A percentile compares a stretch with the other conserved stretches of the same genome.
Conservation (phyloP, 2,113 vertebrate genomes). For the Campylomormyrus tamandua region DNA sequence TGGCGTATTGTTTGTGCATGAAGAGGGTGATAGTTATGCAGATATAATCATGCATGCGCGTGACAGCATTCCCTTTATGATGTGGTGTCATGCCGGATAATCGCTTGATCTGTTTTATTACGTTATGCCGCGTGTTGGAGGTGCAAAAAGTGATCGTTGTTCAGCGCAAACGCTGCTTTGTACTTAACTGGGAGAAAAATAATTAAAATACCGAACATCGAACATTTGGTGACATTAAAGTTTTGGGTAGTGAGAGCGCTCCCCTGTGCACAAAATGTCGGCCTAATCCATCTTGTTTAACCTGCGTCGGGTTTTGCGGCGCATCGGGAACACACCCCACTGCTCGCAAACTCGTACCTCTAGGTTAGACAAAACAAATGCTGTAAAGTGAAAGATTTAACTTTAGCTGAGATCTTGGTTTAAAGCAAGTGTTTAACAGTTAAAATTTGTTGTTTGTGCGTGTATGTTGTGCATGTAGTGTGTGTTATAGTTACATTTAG, state of each 20-base stretch:
- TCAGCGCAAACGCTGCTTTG: neutral
- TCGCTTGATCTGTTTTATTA: neutral
- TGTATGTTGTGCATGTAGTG: neutral
- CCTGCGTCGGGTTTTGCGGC: neutral
- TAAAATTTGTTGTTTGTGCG: neutral
- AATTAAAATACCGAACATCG: neutral
- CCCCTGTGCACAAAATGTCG: neutral
- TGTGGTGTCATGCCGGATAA: neutral
- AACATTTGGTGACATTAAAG: neutral
- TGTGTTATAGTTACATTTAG: neutral
- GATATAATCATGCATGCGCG: neutral
- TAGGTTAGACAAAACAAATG: neutral
- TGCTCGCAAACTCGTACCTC: neutral
- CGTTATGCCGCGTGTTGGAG: neutral
- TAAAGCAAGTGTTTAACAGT: neutral
- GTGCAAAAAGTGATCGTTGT: neutral
- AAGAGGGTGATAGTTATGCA: neutral
- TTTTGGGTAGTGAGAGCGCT: neutral
- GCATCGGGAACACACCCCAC: neutral
- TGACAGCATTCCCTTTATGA: neutral
- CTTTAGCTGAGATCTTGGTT: neutral
- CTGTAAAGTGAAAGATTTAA: neutral
- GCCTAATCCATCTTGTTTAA: neutral
- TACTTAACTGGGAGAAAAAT: neutral
- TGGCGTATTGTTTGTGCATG: neutral